These are phyloP conservation scores for Halcyon senegalensis DNA, from an alignment of 2,113 vertebrate genomes.

Conservation along the genomic window DNA sequence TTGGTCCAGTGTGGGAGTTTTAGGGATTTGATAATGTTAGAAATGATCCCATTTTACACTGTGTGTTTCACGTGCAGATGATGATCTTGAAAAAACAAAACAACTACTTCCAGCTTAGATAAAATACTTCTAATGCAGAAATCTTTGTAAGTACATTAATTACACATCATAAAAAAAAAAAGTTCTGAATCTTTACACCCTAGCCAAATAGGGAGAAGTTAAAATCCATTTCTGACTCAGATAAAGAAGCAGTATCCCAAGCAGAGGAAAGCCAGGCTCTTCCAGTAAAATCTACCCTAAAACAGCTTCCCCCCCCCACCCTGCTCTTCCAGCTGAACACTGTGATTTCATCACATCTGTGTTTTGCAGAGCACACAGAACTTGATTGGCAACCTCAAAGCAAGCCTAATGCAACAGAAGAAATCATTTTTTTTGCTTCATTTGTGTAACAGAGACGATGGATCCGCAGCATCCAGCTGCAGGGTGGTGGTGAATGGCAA, in stretches of 20 bases:
- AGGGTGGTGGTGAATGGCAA: too few species aligned
- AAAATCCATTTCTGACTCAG: neutral
- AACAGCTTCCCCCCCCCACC: too few species aligned
- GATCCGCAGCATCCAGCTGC: neutral
- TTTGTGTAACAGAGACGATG: fast-evolving
- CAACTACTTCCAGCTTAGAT: neutral
- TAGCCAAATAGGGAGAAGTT: neutral
- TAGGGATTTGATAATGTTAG: neutral
- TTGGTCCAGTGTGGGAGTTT: neutral
- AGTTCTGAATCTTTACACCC: neutral
- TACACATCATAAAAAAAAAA: conserved; percentile 14
- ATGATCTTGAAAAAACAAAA: neutral
- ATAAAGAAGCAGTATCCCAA: neutral
- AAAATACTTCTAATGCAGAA: conserved; percentile 36
- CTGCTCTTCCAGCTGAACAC: neutral
- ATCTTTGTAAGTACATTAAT: neutral
- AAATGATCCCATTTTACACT: neutral
- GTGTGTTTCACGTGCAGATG: neutral
- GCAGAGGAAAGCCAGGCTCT: neutral
- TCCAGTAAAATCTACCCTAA: neutral
- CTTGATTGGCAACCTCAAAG: neutral
- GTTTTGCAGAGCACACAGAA: neutral
- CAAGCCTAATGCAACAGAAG: neutral
- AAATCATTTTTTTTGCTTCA: neutral
- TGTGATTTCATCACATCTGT: neutral